A percentile compares a stretch with the other conserved stretches of the same genome.
phyloP scores from a whole-genome alignment of 2,113 vertebrate species.

The Anas platyrhynchos region DNA sequence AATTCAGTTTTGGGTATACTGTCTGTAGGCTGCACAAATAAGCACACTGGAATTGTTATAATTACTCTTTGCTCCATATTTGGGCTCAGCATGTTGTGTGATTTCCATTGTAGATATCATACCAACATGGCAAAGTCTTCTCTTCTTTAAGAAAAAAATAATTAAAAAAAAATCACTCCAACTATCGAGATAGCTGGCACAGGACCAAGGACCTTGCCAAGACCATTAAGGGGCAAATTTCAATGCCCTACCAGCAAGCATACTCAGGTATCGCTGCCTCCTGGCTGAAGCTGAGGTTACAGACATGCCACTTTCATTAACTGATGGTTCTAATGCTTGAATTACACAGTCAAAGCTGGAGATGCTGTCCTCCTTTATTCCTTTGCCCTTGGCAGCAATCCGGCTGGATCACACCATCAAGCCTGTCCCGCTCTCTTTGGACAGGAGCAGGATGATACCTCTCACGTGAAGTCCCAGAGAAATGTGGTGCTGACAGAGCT shows the following conservation, averaged over 20 bases:
- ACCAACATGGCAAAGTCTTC: not conserved
- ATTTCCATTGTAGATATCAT: not conserved
- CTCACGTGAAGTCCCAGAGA: not conserved
- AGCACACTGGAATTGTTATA: not conserved
- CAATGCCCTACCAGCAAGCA: not conserved
- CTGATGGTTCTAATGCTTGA: not conserved
- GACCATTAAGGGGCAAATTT: not conserved
- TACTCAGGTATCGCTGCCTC: not conserved
- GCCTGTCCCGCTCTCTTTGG: not conserved
- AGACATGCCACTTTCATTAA: not conserved
- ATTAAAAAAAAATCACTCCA: not conserved
- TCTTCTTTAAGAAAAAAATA: not conserved
- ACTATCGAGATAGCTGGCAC: not conserved
- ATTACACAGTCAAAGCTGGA: not conserved
- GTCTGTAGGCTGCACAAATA: not conserved
- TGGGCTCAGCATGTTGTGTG: not conserved
- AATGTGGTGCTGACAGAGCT: not conserved
- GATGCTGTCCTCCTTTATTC: not conserved
- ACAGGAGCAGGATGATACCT: not conserved
- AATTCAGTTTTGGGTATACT: not conserved
- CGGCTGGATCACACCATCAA: not conserved
- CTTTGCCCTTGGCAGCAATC: not conserved
- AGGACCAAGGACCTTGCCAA: not conserved
- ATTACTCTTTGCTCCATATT: not conserved
- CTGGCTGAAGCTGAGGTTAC: not conserved